Evolutionary conservation across 2,113 vertebrate species (phyloP).

Genomic region (Athene noctua): DNA sequence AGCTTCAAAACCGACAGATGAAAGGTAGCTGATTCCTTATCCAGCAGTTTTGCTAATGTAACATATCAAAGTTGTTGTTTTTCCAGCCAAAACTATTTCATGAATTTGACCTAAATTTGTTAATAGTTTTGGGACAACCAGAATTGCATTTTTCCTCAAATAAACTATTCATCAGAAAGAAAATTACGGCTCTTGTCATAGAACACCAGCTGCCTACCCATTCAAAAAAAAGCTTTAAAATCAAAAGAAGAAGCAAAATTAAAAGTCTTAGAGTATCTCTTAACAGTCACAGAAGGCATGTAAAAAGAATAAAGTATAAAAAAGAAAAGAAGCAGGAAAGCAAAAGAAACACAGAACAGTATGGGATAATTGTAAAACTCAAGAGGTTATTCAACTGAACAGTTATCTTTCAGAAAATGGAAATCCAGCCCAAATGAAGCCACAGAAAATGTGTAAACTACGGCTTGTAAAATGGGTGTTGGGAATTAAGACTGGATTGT

Average conservation of each 20-base stretch:
- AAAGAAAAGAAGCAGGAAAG: not conserved
- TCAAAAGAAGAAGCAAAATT: slow-evolving; percentile 55
- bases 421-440: slow-evolving; percentile 34
- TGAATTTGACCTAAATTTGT: slow-evolving; percentile 58
- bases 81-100: slow-evolving; percentile 45
- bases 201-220: slow-evolving; percentile 56
- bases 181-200: slow-evolving; percentile 58
- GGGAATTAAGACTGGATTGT: not conserved
- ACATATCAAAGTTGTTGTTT: not conserved
- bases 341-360: slow-evolving; percentile 37
- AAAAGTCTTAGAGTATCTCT: slow-evolving; percentile 43
- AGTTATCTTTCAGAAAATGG: slow-evolving; percentile 55
- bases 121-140: slow-evolving; percentile 54
- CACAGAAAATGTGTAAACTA: not conserved
- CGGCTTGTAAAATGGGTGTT: not conserved
- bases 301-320: slow-evolving; percentile 7
- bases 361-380: slow-evolving; percentile 54
- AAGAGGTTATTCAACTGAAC: slow-evolving; percentile 56
- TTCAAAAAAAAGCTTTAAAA: slow-evolving; percentile 52
- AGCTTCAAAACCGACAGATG: not conserved
- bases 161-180: slow-evolving; percentile 58
- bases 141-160: slow-evolving; percentile 56
- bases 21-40: slow-evolving; percentile 30
- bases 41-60: slow-evolving; percentile 34
- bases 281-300: slow-evolving; percentile 50